Evolutionary conservation across 2,888 invertebrate genomes (phyloP), one percentile per base, ranked within the genome.

Genomic region (Pristionchus japonicus): DNA sequence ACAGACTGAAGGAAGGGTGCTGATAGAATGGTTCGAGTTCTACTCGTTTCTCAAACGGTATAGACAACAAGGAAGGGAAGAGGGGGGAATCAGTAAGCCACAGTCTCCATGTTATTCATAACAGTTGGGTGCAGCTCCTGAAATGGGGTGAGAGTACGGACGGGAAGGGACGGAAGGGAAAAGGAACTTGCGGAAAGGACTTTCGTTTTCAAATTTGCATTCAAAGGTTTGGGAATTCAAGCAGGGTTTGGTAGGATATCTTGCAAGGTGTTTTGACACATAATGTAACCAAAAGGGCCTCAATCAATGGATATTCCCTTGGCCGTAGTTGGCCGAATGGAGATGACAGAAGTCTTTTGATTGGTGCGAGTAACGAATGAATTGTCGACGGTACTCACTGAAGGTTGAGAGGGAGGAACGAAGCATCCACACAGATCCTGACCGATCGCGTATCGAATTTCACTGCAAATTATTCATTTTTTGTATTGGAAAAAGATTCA

Each of bases 361-460:
- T 82, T 82, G 52, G 82, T 82, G 31, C 82, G 82, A 43, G 85
- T 86, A 67, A 34, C 13, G 49, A 86, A 86, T 3, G 49, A 43
- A 34, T 31, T 85, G 31, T 67, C 67, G 15, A 34, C 31, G n/a
- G n/a, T 49, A 49, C 67, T 70, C n/a, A 49, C 70, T 27, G 67
- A 37, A 20, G 86, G 47, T 34, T 70, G 70, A 31, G 86, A 61
- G 6, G 85, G 86, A 70, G 86, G 86, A 49, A 86, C 49, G 70
- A 86, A 86, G 40, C 86, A 86, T 0, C 86, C 70, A 23, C 86
- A 86, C 34, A 86, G 49, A 37, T 86, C 86, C 7, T 70, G 86
- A 3, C 86, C 86, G 43, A 86, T 86, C 40, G 86, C 86, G 70
- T 49, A 86, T 9, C 86, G 86, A 31, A 86, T 86, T 23, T 86